Evolutionary conservation across 30 jellyfish, hydroid and myxozoan species (phyloP).

Genomic region (Cassiopea andromeda): DNA sequence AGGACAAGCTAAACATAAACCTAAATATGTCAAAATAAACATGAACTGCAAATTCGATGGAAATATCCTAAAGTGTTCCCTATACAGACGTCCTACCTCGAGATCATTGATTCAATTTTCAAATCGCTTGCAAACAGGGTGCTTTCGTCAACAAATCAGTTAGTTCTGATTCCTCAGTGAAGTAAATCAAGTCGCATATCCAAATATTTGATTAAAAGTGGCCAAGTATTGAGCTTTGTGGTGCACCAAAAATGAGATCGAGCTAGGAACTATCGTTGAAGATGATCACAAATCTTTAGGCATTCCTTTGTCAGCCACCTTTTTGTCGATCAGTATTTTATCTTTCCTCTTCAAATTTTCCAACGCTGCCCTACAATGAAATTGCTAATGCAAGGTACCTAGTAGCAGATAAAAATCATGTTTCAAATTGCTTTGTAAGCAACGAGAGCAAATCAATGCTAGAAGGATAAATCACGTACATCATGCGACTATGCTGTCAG

Average conservation of each 20-base stretch:
- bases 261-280: background rate
- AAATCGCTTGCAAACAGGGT: background rate
- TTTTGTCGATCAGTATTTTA: too few relatives aligned
- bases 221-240: background rate
- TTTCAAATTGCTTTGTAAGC: too few relatives aligned
- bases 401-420: too few relatives aligned
- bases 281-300: background rate
- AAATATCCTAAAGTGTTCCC: background rate
- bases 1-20: too few relatives aligned
- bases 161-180: background rate
- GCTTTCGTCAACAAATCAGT: background rate
- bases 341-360: too few relatives aligned
- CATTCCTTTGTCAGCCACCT: too few relatives aligned
- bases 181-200: background rate
- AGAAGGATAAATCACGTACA: too few relatives aligned
- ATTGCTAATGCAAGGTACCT: too few relatives aligned
- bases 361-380: too few relatives aligned
- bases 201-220: background rate
- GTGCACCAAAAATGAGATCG: background rate
- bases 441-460: too few relatives aligned
- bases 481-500: too few relatives aligned
- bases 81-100: background rate
- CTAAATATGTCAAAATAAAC: background rate
- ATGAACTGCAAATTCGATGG: background rate
- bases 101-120: background rate